These are phyloP conservation scores for Dasypogon diadema DNA, from an alignment of 2,888 invertebrate species.

Conservation along the genomic window DNA sequence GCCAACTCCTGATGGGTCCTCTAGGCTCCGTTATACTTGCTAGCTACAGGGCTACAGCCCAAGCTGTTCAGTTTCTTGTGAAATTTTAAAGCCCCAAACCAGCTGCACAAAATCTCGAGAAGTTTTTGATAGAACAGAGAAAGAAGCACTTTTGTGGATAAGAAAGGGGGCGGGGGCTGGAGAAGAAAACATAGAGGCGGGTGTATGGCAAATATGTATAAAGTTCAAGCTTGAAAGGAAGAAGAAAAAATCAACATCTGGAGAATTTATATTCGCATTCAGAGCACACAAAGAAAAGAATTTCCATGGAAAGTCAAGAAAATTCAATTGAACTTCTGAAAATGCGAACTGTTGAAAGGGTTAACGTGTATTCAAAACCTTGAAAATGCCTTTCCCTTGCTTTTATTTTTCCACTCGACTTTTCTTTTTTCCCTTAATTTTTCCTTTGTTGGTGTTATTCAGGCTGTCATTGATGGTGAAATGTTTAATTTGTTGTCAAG, in stretches of 20 bases:
- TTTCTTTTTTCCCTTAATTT: background rate
- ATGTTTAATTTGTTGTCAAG: background rate
- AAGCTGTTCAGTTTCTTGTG: background rate
- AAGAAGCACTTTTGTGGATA: background rate
- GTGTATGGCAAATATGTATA: conserved; percentile 15
- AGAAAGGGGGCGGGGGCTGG: too few species aligned
- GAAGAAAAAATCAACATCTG: conserved; percentile 24
- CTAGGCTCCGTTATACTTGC: too few species aligned
- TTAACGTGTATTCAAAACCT: conserved; percentile 33
- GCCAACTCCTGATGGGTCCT: too few species aligned
- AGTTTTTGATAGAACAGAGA: background rate
- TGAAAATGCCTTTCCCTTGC: conserved; percentile 18
- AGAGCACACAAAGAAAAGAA: conserved; percentile 18
- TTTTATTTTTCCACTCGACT: background rate
- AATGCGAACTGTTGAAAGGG: conserved; percentile 36
- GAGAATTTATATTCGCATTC: conserved; percentile 34
- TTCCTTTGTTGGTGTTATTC: background rate
- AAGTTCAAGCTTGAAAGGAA: conserved; percentile 10
- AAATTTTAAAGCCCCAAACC: conserved; percentile 22
- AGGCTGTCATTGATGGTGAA: background rate
- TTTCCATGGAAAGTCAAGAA: conserved; percentile 33
- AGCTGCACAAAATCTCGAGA: background rate
- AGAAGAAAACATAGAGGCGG: too few species aligned
- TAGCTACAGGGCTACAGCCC: background rate
- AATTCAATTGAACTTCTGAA: conserved; percentile 41